Conservation (phyloP, 1,140 invertebrate species). For the Brachionus calyciflorus region DNA sequence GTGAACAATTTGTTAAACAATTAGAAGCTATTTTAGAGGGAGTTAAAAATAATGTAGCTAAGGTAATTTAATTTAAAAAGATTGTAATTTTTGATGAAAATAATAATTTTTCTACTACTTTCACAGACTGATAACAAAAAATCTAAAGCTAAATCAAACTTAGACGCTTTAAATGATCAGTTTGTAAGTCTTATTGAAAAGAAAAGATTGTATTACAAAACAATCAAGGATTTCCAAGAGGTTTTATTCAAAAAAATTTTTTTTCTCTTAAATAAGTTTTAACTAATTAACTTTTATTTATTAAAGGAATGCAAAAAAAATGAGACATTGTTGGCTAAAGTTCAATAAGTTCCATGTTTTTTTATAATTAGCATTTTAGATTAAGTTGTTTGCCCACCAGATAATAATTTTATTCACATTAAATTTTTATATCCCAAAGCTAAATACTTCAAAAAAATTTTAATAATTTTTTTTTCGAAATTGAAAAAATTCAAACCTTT, state of each 20-base stretch:
- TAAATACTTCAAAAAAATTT: no score
- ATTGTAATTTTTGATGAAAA: neutral
- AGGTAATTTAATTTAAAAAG: slow-evolving; percentile 50
- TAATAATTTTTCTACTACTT: neutral
- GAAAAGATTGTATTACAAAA: slow-evolving; percentile 76
- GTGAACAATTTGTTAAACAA: slow-evolving; percentile 81
- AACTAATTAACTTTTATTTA: slow-evolving; percentile 10
- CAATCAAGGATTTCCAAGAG: slow-evolving; percentile 73
- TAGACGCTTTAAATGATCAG: slow-evolving; percentile 70
- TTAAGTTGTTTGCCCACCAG: no score
- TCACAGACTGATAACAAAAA: slow-evolving; percentile 57
- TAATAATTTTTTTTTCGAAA: no score
- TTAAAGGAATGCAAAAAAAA: slow-evolving; percentile 48
- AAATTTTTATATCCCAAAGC: no score
- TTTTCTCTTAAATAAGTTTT: neutral
- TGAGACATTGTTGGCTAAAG: slow-evolving; percentile 22
- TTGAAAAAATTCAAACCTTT: no score
- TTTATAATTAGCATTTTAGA: no score
- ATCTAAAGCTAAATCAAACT: slow-evolving; percentile 70
- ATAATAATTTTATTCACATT: neutral
- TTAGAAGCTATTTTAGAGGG: slow-evolving; percentile 81
- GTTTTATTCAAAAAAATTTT: slow-evolving; percentile 48
- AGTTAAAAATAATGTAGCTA: slow-evolving; percentile 66
- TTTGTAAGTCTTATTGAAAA: slow-evolving; percentile 72
- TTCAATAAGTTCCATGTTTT: no score